Percentiles rank a stretch among this genome's conserved stretches.
Conservation (phyloP, 2,888 invertebrate genomes). For the Cerceris rybyensis region DNA sequence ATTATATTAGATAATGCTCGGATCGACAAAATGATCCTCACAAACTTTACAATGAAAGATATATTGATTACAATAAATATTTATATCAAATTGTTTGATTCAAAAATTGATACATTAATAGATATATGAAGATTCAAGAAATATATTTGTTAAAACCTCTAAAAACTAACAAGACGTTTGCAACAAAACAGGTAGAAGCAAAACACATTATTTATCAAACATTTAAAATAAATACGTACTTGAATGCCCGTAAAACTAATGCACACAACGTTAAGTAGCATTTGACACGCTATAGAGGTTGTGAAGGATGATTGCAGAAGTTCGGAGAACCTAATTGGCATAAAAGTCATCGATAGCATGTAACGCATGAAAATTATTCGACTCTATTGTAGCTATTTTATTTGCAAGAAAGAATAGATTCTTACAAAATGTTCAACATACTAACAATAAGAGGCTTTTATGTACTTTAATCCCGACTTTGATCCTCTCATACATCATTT, state of each 20-base stretch:
- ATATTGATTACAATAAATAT: no score
- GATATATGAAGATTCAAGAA: no score
- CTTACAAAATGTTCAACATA: background rate
- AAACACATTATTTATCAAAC: no score
- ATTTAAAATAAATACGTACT: background rate
- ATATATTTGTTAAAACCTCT: no score
- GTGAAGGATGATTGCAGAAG: constrained; percentile 17
- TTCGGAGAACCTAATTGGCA: constrained; percentile 5
- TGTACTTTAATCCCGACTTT: background rate
- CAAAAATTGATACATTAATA: no score
- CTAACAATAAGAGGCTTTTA: background rate
- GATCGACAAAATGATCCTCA: no score
- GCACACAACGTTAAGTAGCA: background rate
- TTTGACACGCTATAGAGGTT: constrained; percentile 1
- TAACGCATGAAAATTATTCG: no score
- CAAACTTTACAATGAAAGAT: no score
- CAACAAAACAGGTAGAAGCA: no score
- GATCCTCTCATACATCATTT: background rate
- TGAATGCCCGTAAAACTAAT: constrained; percentile 1
- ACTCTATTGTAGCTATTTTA: no score
- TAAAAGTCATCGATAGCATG: background rate
- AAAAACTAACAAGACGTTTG: no score
- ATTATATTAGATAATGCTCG: background rate
- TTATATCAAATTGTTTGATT: no score
- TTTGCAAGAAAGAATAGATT: background rate